Conservation (phyloP, 2,797 vertebrate species). For the Leucoraja ocellata region DNA sequence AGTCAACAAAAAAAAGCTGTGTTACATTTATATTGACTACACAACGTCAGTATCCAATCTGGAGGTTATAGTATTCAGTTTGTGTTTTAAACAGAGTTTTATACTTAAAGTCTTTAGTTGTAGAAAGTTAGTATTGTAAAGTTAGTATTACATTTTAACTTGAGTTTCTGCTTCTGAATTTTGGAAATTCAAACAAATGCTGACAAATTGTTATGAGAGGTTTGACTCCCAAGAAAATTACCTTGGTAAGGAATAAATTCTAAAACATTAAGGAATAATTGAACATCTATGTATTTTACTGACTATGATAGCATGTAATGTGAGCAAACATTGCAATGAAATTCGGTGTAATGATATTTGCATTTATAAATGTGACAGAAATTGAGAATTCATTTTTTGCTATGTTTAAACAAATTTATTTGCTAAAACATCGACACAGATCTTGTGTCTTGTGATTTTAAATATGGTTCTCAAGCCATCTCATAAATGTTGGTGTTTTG, state of each 20-base stretch:
- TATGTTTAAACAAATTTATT: not conserved
- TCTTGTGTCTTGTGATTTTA: not conserved
- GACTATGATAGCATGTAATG: not conserved
- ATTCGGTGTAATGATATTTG: not conserved
- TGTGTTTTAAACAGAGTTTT: not conserved
- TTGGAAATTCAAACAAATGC: not conserved
- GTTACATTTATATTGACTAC: no score
- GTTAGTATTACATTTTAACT: not conserved
- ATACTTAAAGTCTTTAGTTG: not conserved
- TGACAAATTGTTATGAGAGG: not conserved
- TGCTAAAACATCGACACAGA: not conserved
- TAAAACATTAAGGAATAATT: not conserved
- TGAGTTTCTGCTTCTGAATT: not conserved
- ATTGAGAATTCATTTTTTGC: not conserved
- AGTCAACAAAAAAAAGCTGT: no score
- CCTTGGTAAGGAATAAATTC: not conserved
- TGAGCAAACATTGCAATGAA: not conserved
- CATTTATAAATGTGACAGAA: not conserved
- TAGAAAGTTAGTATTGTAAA: not conserved
- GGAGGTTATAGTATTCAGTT: not conserved
- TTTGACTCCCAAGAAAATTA: not conserved
- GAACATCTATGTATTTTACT: not conserved
- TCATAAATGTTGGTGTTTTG: not conserved
- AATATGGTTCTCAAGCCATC: not conserved
- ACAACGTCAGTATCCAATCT: not conserved